These are phyloP conservation scores for Leuciscus waleckii DNA, from an alignment of 2,797 vertebrate species.

Conservation along the genomic window DNA sequence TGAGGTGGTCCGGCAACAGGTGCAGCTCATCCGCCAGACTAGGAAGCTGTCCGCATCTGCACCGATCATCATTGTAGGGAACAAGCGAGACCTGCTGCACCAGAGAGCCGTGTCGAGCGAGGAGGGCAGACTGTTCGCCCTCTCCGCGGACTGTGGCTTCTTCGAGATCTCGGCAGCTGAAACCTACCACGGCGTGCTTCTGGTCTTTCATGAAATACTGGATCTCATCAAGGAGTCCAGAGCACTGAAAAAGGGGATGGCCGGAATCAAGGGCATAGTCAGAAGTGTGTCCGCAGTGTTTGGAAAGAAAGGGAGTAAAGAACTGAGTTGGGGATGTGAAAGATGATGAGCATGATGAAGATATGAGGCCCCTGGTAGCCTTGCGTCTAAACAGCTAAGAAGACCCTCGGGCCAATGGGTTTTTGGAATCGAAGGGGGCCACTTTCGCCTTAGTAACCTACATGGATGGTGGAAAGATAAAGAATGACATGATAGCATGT, in stretches of 20 bases:
- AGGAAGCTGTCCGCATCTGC: slow-evolving; percentile 62
- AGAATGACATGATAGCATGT: slow-evolving; percentile 4
- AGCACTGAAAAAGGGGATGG: slow-evolving; percentile 68
- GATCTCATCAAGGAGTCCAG: slow-evolving; percentile 73
- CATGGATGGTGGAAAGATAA: neutral
- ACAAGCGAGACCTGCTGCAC: slow-evolving; percentile 83
- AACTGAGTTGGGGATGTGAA: neutral
- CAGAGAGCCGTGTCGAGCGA: slow-evolving; percentile 78
- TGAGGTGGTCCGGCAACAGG: slow-evolving; percentile 71
- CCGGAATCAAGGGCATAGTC: slow-evolving; percentile 77
- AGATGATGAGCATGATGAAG: neutral
- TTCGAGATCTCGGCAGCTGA: slow-evolving; percentile 84
- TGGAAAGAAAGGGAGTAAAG: slow-evolving; percentile 75
- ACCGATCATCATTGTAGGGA: slow-evolving; percentile 80
- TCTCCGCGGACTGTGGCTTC: slow-evolving; percentile 77
- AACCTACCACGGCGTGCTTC: slow-evolving; percentile 80
- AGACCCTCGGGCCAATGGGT: neutral
- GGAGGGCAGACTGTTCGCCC: slow-evolving; percentile 79
- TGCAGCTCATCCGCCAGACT: slow-evolving; percentile 67
- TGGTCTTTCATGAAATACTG: slow-evolving; percentile 80
- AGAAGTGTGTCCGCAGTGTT: slow-evolving; percentile 82
- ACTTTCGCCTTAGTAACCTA: neutral
- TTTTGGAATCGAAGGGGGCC: neutral
- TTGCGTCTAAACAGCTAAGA: slow-evolving; percentile 7
- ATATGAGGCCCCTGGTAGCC: slow-evolving; percentile 11